Evolutionary conservation across 1,140 invertebrate genomes (phyloP).

Genomic region (Sinella curviseta): DNA sequence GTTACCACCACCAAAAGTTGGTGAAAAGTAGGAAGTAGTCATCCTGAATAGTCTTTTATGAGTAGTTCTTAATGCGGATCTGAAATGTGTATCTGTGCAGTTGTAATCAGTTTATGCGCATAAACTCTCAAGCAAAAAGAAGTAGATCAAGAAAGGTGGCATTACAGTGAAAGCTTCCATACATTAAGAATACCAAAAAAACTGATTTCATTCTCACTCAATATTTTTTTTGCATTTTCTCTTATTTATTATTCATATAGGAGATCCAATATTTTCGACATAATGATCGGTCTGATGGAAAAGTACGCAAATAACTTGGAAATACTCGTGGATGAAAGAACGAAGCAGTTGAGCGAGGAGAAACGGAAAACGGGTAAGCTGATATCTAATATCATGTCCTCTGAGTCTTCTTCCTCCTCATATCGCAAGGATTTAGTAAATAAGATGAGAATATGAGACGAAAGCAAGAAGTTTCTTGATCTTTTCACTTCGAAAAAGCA

Average conservation of each 20-base stretch:
- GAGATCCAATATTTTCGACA: slow-evolving; percentile 77
- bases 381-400: not conserved
- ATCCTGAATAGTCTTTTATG: too few species aligned
- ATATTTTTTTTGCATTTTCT: not conserved
- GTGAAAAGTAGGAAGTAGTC: too few species aligned
- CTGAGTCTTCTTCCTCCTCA: not conserved
- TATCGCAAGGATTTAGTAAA: too few species aligned
- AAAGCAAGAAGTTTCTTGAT: not conserved
- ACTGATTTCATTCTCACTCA: not conserved
- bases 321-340: slow-evolving; percentile 86
- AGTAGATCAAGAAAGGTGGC: too few species aligned
- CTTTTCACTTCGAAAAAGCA: too few species aligned
- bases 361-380: slow-evolving; percentile 88
- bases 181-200: not conserved
- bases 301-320: slow-evolving; percentile 87
- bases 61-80: too few species aligned
- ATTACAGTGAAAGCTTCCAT: too few species aligned
- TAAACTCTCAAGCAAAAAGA: too few species aligned
- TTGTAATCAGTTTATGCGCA: too few species aligned
- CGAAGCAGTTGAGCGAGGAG: slow-evolving; percentile 89
- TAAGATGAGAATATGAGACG: too few species aligned
- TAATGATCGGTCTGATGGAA: slow-evolving; percentile 91
- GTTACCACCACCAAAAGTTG: too few species aligned
- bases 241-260: not conserved
- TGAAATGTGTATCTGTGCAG: too few species aligned